A percentile compares a stretch with the other conserved stretches of the same genome.
phyloP scores from a whole-genome alignment of 2,113 vertebrate species.

The Diglossa brunneiventris region DNA sequence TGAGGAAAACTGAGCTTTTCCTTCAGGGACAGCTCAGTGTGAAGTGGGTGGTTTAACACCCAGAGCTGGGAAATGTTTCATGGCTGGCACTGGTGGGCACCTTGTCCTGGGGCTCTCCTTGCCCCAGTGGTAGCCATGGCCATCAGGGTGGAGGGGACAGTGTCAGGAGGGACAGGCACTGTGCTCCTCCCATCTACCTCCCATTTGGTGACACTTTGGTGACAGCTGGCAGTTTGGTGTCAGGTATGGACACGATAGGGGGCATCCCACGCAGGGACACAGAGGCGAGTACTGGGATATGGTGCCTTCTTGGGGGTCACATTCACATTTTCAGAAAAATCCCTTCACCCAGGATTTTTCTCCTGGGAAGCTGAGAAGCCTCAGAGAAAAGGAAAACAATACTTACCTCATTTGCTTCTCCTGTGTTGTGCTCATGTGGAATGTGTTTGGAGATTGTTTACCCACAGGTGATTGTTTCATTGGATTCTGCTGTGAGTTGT shows the following conservation, averaged over 20 bases:
- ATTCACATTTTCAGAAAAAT: too few species aligned
- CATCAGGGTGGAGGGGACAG: fast-evolving
- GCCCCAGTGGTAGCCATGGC: not conserved
- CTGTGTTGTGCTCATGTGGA: too few species aligned
- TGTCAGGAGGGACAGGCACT: not conserved
- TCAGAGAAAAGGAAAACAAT: too few species aligned
- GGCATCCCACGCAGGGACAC: fast-evolving
- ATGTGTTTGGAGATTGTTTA: too few species aligned
- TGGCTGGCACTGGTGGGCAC: not conserved
- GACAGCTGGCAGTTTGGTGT: not conserved
- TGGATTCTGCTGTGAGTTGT: too few species aligned
- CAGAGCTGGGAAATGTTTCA: fast-evolving
- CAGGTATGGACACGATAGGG: not conserved
- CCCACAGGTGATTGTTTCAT: too few species aligned
- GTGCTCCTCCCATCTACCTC: not conserved
- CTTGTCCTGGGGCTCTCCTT: not conserved
- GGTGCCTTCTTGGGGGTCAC: not conserved
- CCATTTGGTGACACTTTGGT: not conserved
- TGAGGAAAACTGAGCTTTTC: not conserved
- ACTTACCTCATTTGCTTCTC: too few species aligned
- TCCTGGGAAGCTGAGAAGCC: too few species aligned
- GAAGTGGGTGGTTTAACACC: not conserved
- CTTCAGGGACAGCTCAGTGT: not conserved
- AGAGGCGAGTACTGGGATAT: fast-evolving
- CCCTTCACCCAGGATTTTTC: too few species aligned